Conservation (phyloP, 2,888 invertebrate genomes). For the Pimpla rufipes region DNA sequence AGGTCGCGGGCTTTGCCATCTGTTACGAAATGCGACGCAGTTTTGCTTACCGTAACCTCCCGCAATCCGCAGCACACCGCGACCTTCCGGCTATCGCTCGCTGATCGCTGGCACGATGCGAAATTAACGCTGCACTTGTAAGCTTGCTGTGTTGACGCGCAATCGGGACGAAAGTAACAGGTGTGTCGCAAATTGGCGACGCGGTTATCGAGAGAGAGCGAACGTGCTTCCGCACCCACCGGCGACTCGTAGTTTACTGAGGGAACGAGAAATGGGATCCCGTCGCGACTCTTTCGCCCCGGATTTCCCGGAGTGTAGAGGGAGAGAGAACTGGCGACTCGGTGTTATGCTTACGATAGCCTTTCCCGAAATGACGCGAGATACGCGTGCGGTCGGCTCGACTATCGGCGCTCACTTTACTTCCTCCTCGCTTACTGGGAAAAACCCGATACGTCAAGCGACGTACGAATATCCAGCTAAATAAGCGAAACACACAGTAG, state of each 20-base stretch:
- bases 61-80: neutral
- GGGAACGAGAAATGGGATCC: too few species aligned
- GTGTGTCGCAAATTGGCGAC: neutral
- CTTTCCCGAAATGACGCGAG: too few species aligned
- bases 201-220: neutral
- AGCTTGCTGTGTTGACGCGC: neutral
- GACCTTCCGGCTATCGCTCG: neutral
- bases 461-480: too few species aligned
- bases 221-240: neutral
- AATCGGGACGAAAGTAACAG: neutral
- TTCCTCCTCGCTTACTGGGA: too few species aligned
- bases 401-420: too few species aligned
- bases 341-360: too few species aligned
- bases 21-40: neutral
- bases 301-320: too few species aligned
- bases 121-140: neutral
- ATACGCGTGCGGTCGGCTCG: too few species aligned
- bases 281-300: too few species aligned
- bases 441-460: too few species aligned
- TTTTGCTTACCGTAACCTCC: neutral
- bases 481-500: too few species aligned
- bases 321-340: too few species aligned
- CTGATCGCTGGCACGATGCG: neutral
- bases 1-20: neutral
- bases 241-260: neutral